phyloP scores from a whole-genome alignment of 2,797 vertebrate genomes.

The Sciurus vulgaris region DNA sequence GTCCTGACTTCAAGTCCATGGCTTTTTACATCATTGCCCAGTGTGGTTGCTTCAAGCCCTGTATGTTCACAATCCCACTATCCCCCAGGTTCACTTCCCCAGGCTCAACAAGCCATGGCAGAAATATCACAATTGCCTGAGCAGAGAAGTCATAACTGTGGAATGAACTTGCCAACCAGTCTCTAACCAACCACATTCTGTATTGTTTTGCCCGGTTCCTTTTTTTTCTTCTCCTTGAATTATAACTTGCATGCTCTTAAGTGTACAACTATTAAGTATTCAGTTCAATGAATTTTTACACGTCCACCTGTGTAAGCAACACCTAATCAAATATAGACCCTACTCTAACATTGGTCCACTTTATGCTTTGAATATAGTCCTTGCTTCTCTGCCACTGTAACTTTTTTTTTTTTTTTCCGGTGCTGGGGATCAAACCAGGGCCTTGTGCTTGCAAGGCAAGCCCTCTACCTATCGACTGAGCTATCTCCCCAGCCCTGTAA shows the following conservation, averaged over 20 bases:
- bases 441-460: too few species aligned
- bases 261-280: constrained; percentile 22
- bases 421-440: too few species aligned
- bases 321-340: constrained; percentile 11
- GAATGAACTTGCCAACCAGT: neutral
- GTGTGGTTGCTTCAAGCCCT: neutral
- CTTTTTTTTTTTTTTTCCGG: too few species aligned
- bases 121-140: neutral
- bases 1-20: neutral
- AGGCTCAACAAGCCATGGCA: neutral
- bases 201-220: neutral
- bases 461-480: too few species aligned
- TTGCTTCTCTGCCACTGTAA: too few species aligned
- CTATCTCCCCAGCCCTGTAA: too few species aligned
- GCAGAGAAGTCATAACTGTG: constrained; percentile 1
- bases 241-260: constrained; percentile 22
- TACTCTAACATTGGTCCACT: too few species aligned
- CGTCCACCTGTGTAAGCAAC: neutral
- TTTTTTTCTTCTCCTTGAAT: neutral
- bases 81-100: neutral
- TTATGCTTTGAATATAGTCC: too few species aligned
- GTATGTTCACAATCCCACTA: neutral
- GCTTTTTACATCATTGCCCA: neutral
- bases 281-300: constrained; percentile 35
- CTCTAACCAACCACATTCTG: neutral